Conservation (phyloP, 2,797 vertebrate species). For the Pteronotus mesoamericanus region DNA sequence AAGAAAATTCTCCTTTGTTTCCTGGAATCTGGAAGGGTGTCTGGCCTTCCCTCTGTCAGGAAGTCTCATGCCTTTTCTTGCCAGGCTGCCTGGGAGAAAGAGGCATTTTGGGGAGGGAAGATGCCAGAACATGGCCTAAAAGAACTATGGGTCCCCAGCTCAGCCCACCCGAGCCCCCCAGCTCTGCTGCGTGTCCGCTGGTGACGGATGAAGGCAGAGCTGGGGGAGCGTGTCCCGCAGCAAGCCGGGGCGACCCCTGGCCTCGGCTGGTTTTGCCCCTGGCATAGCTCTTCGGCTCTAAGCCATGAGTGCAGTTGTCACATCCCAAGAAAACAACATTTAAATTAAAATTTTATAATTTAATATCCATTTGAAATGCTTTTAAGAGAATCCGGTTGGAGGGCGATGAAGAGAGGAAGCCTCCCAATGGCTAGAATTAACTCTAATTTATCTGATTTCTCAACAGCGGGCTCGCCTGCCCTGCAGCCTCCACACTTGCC, state of each 20-base stretch:
- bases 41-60: background rate
- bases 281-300: background rate
- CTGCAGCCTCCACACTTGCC: accelerated
- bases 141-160: background rate
- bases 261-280: background rate
- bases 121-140: background rate
- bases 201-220: background rate
- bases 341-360: conserved; percentile 32
- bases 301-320: background rate
- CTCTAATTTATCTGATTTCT: background rate
- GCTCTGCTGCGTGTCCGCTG: background rate
- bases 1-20: background rate
- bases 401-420: background rate
- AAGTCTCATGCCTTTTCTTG: background rate
- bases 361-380: conserved; percentile 24
- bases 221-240: background rate
- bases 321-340: background rate
- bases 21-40: background rate
- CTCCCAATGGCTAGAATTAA: background rate
- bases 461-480: accelerated
- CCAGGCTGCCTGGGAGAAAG: background rate
- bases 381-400: background rate
- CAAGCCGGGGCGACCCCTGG: background rate
- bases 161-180: background rate
- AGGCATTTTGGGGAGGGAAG: background rate